These are phyloP conservation scores for Gymnopithys bicolor DNA, from an alignment of 2,797 vertebrate species.

Conservation along the genomic window DNA sequence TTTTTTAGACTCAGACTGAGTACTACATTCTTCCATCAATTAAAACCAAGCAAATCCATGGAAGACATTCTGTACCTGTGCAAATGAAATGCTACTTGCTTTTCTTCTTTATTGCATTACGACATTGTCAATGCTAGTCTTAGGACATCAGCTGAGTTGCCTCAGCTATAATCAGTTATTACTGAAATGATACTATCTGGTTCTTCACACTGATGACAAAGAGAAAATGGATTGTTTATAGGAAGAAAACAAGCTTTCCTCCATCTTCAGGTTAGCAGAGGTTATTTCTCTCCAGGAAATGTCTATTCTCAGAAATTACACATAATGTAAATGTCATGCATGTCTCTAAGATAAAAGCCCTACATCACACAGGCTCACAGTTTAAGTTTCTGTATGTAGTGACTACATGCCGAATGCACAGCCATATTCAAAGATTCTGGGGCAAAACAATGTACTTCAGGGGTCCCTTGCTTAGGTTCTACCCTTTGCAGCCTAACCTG, in stretches of 20 bases:
- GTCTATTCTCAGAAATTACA: not conserved
- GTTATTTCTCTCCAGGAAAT: not conserved
- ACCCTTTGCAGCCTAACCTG: not conserved
- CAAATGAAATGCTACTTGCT: not conserved
- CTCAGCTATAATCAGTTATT: not conserved
- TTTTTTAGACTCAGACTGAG: not conserved
- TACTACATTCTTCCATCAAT: not conserved
- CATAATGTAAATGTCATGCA: not conserved
- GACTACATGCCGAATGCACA: not conserved
- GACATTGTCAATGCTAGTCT: not conserved
- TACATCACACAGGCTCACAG: not conserved
- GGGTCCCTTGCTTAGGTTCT: not conserved
- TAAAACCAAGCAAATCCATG: not conserved
- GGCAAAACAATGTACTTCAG: not conserved
- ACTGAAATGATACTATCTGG: not conserved
- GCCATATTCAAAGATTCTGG: not conserved
- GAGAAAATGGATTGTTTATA: not conserved
- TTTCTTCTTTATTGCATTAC: not conserved
- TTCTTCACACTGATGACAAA: not conserved
- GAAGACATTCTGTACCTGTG: not conserved
- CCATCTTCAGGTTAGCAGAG: not conserved
- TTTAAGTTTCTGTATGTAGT: not conserved
- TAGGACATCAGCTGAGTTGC: not conserved
- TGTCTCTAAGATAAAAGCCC: not conserved
- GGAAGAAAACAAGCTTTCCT: not conserved